Conservation (phyloP, 1,140 invertebrate species). For the Diploscapter pachys region DNA sequence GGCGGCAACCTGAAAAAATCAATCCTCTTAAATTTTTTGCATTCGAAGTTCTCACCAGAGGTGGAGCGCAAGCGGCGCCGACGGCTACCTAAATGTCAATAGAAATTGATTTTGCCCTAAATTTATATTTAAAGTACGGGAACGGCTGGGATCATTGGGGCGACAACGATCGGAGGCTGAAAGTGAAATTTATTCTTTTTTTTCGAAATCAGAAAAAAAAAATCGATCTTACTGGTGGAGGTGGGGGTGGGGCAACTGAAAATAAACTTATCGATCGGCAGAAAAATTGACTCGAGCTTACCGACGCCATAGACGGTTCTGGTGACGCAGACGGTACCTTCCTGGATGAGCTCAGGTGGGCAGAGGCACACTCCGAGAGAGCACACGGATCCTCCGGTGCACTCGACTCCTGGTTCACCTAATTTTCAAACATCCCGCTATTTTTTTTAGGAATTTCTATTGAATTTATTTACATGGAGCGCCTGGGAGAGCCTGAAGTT, state of each 20-base stretch:
- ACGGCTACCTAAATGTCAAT: constrained; percentile 20
- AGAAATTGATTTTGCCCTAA: not conserved
- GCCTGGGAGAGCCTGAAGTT: constrained; percentile 46
- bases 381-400: constrained; percentile 51
- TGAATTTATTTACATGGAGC: constrained; percentile 37
- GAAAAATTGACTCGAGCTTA: constrained; percentile 24
- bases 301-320: constrained; percentile 47
- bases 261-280: constrained; percentile 6
- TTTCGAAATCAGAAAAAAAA: not conserved
- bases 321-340: constrained; percentile 50
- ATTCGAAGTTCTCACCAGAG: not conserved
- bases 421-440: no score
- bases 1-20: constrained; percentile 9
- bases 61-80: constrained; percentile 39
- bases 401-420: constrained; percentile 51
- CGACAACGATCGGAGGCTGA: constrained; percentile 22
- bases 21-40: no score
- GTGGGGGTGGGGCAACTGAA: constrained; percentile 22
- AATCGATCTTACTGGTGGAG: constrained; percentile 8
- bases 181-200: not conserved
- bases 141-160: constrained; percentile 29
- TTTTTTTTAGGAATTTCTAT: no score
- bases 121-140: constrained; percentile 1
- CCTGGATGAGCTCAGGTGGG: constrained; percentile 50
- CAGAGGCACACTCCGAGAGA: constrained; percentile 50